Conservation (phyloP, 2,797 vertebrate genomes). For the Euthynnus affinis region DNA sequence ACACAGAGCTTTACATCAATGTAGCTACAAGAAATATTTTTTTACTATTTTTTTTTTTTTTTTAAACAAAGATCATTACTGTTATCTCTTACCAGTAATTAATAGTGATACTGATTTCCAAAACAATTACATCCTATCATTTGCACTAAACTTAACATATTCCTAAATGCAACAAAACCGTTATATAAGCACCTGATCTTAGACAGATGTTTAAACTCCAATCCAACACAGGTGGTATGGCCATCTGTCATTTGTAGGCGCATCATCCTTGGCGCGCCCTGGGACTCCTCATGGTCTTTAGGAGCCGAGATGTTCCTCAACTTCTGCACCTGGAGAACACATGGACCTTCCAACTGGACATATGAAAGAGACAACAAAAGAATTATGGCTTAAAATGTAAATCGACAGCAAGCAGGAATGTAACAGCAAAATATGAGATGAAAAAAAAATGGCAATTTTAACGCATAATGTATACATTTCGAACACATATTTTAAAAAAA, state of each 20-base stretch:
- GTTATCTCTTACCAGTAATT: not conserved
- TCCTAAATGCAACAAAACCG: conserved; percentile 30
- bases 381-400: conserved; percentile 3
- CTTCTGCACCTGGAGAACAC: conserved; percentile 98
- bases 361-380: conserved; percentile 29
- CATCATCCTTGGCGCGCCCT: conserved; percentile 95
- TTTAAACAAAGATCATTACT: not conserved
- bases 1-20: conserved; percentile 3
- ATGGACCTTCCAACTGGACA: conserved; percentile 93
- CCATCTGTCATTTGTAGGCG: conserved; percentile 98
- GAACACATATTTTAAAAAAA: not conserved
- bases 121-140: conserved; percentile 11
- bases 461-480: not conserved
- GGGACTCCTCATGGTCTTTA: conserved; percentile 97
- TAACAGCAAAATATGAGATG: not conserved
- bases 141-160: not conserved
- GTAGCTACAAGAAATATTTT: not conserved
- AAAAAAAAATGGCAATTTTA: not conserved
- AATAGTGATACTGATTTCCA: not conserved
- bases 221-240: conserved; percentile 92
- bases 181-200: conserved; percentile 91
- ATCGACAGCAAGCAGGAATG: conserved; percentile 5
- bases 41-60: conserved; percentile 7
- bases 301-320: conserved; percentile 95
- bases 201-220: conserved; percentile 94